Evolutionary conservation across 2,888 invertebrate species (phyloP), one percentile per base, ranked within the genome.

Genomic region (Mamestra brassicae): DNA sequence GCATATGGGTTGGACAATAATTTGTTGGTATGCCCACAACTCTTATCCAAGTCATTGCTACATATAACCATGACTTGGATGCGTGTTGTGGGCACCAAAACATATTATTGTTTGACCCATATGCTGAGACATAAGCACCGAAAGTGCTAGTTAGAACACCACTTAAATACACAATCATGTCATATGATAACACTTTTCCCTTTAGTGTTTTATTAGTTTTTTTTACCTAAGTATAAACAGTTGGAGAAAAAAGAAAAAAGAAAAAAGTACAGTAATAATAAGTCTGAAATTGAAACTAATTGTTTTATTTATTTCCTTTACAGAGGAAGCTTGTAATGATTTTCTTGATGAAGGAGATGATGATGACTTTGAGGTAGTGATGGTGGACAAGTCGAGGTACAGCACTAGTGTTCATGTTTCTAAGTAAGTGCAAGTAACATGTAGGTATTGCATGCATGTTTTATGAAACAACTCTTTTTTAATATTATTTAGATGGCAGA

Each of bases 381-480:
- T 96, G 83, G 89, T 96, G 34, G 95, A 96, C 74, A 95, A 97
- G 87, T 97, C 97, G 26, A 95, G 96, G 89, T 97, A 95, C 83
- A 96, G 94, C 81, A 96, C 97, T 45, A 93, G 93, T 54, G 95
- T 98, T 84, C 97, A 97, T 93, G 96, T 98, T 50, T 97, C 98
- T 4, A 97, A 97, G 98, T 98, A 94, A 94, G 95, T 93, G 68
- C 42, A 52, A 45, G n/a, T 36, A 57, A 45, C 10, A 17, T n/a
- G 10, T 26, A 26, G 8, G 13, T 26, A 26, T 47, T 13, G 47
- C 47, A 47, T 15, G 5, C 5, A 47, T 47, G 47, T 13, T 47
- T 11, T 4, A 47, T 47, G 47, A 47, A 47, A 45, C 8, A 13
- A 47, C 47, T 47, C 11, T 47, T 11, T 47, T 47, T 42, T 13